Percentiles rank a stretch among this genome's conserved stretches.
phyloP scores from a whole-genome alignment of 1,140 invertebrate genomes.

The Drosophila sechellia region DNA sequence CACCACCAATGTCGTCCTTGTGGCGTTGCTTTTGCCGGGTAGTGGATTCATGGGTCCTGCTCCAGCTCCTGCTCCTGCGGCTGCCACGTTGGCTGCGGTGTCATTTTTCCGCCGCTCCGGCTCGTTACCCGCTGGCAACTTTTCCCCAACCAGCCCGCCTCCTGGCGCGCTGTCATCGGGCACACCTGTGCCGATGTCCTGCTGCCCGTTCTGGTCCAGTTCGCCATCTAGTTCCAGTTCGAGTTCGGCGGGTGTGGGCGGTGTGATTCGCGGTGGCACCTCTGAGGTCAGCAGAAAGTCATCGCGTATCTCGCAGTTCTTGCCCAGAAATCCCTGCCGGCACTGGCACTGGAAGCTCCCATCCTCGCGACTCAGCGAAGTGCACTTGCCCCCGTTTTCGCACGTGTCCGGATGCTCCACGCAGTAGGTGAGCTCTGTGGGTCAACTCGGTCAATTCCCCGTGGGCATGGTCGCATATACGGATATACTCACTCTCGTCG shows the following conservation, averaged over 20 bases:
- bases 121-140: constrained; percentile 48
- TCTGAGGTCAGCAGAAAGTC: constrained; percentile 82
- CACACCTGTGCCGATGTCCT: constrained; percentile 29
- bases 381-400: constrained; percentile 92
- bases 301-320: constrained; percentile 86
- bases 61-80: constrained; percentile 12
- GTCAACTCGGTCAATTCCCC: background rate
- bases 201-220: constrained; percentile 2
- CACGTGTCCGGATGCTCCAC: constrained; percentile 89
- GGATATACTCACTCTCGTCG: constrained; percentile 88
- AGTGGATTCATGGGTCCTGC: background rate
- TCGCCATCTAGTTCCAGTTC: constrained; percentile 9
- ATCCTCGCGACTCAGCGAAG: constrained; percentile 90
- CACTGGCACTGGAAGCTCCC: constrained; percentile 90
- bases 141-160: constrained; percentile 5
- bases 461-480: background rate
- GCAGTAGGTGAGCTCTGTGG: constrained; percentile 90
- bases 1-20: constrained; percentile 9
- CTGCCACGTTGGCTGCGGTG: constrained; percentile 23
- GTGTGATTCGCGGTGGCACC: constrained; percentile 84
- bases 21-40: constrained; percentile 6
- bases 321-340: constrained; percentile 86
- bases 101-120: constrained; percentile 51
- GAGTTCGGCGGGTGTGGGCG: constrained; percentile 45
- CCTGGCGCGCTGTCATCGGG: constrained; percentile 34